Conservation (phyloP, 2,888 invertebrate species). For the Pteria penguin region DNA sequence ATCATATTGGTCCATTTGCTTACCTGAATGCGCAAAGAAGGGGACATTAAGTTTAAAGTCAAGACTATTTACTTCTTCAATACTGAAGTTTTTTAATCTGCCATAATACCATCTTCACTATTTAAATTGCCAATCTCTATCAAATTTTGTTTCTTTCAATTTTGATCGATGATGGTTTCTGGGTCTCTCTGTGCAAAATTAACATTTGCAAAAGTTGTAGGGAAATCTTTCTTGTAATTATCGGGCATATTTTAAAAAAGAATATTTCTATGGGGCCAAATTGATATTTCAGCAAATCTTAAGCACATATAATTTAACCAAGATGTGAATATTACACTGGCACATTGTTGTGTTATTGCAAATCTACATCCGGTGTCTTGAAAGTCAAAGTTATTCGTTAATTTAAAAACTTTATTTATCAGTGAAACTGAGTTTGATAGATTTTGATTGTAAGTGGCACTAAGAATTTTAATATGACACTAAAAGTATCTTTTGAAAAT, state of each 20-base stretch:
- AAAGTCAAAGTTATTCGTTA: background rate
- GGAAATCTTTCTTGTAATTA: constrained; percentile 42
- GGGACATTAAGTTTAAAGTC: constrained; percentile 7
- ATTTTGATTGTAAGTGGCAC: background rate
- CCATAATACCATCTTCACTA: constrained; percentile 24
- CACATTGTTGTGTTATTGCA: constrained; percentile 23
- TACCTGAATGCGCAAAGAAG: background rate
- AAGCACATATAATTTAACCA: constrained; percentile 50
- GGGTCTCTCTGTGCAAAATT: constrained; percentile 45
- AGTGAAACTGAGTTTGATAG: too few relatives aligned
- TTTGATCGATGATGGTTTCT: constrained; percentile 14
- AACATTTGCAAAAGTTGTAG: constrained; percentile 38
- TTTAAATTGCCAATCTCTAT: background rate
- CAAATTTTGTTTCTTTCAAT: constrained; percentile 10
- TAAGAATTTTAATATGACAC: background rate
- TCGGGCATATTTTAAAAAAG: constrained; percentile 39
- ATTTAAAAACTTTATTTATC: background rate
- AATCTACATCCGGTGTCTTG: background rate
- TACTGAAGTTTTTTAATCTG: background rate
- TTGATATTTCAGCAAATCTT: constrained; percentile 35
- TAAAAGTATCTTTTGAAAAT: background rate
- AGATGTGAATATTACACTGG: constrained; percentile 34
- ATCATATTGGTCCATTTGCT: background rate
- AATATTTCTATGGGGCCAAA: constrained; percentile 41
- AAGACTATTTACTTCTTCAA: background rate